Evolutionary conservation across 1,140 invertebrate species (phyloP).

Genomic region (Homarus americanus): DNA sequence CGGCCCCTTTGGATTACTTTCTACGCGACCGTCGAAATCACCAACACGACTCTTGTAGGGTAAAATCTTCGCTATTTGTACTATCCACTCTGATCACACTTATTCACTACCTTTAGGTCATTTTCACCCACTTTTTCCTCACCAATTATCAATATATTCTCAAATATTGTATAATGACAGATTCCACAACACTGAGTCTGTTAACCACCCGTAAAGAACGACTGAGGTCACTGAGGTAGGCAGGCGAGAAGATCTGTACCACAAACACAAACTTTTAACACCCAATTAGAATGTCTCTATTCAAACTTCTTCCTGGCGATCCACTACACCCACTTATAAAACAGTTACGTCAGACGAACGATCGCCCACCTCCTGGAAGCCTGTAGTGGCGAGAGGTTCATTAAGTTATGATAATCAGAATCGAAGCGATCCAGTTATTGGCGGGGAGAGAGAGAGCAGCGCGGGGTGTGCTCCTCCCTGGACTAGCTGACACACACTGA

Average conservation of each 20-base stretch:
- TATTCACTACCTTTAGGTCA: too few species aligned
- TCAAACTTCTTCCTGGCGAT: too few species aligned
- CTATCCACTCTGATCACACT: too few species aligned
- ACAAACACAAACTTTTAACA: too few species aligned
- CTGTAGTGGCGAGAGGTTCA: too few species aligned
- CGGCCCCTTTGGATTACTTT: neutral
- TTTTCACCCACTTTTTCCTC: neutral
- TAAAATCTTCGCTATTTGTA: too few species aligned
- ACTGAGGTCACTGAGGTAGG: neutral
- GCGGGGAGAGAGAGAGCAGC: neutral
- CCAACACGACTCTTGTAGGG: too few species aligned
- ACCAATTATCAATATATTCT: neutral
- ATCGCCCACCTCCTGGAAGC: too few species aligned
- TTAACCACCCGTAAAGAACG: neutral
- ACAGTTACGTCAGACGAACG: too few species aligned
- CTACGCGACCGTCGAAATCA: neutral
- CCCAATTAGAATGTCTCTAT: too few species aligned
- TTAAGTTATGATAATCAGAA: too few species aligned
- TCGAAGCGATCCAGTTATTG: neutral
- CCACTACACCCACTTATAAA: too few species aligned
- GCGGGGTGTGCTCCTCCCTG: neutral
- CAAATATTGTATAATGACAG: neutral
- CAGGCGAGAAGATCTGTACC: neutral
- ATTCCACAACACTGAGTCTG: neutral
- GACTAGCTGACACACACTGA: slow-evolving; percentile 34